Base-by-base conservation (phyloP, 2,113 vertebrate genomes). In the Hymenochirus boettgeri region DNA sequence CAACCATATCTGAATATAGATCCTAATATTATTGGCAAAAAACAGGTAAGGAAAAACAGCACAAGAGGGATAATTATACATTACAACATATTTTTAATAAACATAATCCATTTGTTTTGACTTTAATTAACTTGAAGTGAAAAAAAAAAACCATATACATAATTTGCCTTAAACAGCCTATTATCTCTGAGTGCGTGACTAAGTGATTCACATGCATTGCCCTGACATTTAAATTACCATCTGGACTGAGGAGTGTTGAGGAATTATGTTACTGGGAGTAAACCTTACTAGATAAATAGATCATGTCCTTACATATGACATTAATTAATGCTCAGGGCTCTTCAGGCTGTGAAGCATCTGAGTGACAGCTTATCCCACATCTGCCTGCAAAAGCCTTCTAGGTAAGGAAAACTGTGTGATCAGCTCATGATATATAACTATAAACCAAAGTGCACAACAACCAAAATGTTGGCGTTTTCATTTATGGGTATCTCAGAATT, bases 201-300 rank as follows among this genome's bases (percentile, higher is more conserved):
- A 69, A 59, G 17, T 48, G 47, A n/a, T 35, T 53, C 11, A 29
- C 33, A 58, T 52, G 46, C 29, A 45, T 48, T 53, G 48, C 47
- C 37, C 18, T 60, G 56, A 22, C 57, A 69, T 60, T 35, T 53
- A 24, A 69, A 53, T 31, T 60, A 19, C 65, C 65, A 69, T 69
- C 65, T 69, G 65, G 65, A 52, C 56, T 26, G 35, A 27, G 19
- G 33, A 60, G 57, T 60, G 56, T 45, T 60, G 47, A 69, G 65
- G 65, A 69, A 69, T 69, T 57, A 59, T 69, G 24, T 46, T 21
- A 35, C 29, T 39, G 60, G 48, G 57, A 51, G 18, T 24, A 60
- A 60, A 69, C 59, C 65, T 52, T 60, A 69, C 47, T 59, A 60
- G 65, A 69, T 60, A 69, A 69, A 69, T 69, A 69, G 65, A 67